Evolutionary conservation across 2,797 vertebrate genomes (phyloP), one percentile per base, ranked within the genome.

Genomic region (Coluber constrictor): DNA sequence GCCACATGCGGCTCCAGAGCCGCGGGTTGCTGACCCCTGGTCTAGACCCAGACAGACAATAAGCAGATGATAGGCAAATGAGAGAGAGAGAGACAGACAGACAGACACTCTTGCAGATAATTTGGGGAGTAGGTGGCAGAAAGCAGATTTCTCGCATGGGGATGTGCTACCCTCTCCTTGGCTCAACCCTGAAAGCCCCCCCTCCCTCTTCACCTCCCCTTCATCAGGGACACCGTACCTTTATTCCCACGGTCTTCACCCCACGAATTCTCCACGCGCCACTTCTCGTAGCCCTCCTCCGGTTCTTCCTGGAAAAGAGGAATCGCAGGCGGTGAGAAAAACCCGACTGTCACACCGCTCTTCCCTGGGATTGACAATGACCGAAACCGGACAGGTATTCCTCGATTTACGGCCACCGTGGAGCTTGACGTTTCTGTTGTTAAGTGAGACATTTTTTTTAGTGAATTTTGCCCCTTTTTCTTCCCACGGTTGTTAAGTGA

Each of bases 241-340:
- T 99, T 99, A 97, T 99, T 99, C 93, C 99, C 99, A 94, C 99
- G 99, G 95, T 99, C 99, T 94, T 99, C 99, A 13, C 99, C 99
- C 99, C 99, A 99, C 20, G 99, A 99, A 97, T 99, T 99, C 96
- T 99, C 99, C 95, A 99, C 99, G 97, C 99, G 98, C 99, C 99
- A 99, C 93, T 99, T 99, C 95, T 98, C 97, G 93, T 97, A 99
- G 63, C 96, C 95, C 25, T 97, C 98, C n/a, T 99, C 98, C 94
- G 98, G 98, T 27, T 97, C 98, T 95, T 98, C 98, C 98, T 98
- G 95, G 32, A 91, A 96, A 63, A 92, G 96, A 79, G 86, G 37
- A 61, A 57, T 79, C 1, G 1, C 23, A 3, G 27, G 61, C 11
- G 3, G 10, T 16, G 60, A 74, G 25, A 29, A 47, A 57, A 20